phyloP scores from a whole-genome alignment of 2,797 vertebrate genomes.

The Lepidocolaptes lacrymiger region DNA sequence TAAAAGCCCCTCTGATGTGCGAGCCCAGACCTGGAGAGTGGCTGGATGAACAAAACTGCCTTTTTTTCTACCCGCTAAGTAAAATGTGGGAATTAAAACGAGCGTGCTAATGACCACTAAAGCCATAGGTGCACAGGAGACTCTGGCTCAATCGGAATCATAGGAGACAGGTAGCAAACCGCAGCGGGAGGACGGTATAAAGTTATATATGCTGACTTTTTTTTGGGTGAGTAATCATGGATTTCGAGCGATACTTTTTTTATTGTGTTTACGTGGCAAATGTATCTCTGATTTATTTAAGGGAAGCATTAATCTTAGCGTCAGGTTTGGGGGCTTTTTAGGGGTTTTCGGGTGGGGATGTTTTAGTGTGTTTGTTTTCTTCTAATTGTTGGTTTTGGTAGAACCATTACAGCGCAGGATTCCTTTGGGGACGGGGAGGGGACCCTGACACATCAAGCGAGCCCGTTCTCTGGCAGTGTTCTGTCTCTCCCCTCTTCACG shows the following conservation, averaged over 20 bases:
- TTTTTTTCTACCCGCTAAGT: background rate
- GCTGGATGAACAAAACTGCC: slow-evolving; percentile 14
- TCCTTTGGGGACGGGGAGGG: slow-evolving; percentile 66
- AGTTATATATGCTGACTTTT: slow-evolving; percentile 35
- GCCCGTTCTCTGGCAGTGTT: slow-evolving; percentile 12
- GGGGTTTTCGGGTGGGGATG: background rate
- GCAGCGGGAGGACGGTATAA: slow-evolving; percentile 24
- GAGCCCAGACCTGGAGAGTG: background rate
- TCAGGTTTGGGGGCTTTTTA: slow-evolving; percentile 75
- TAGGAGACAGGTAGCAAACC: slow-evolving; percentile 23
- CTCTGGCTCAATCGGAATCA: background rate
- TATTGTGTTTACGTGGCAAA: slow-evolving; percentile 68
- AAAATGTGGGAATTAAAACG: background rate
- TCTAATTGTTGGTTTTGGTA: slow-evolving; percentile 53
- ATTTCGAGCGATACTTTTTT: slow-evolving; percentile 62
- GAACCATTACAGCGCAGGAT: slow-evolving; percentile 53
- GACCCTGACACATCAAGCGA: background rate
- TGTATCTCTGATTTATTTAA: slow-evolving; percentile 80
- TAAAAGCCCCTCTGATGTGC: rapidly evolving
- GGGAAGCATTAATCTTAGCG: slow-evolving; percentile 75
- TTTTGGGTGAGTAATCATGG: slow-evolving; percentile 64
- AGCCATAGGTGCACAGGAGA: slow-evolving; percentile 54
- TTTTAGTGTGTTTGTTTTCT: background rate
- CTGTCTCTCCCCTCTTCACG: slow-evolving; percentile 14
- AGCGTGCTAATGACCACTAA: slow-evolving; percentile 40